A percentile compares a stretch with the other conserved stretches of the same genome.
Evolutionary conservation across 2,797 vertebrate species (phyloP).

Genomic region (Trematomus bernacchii): DNA sequence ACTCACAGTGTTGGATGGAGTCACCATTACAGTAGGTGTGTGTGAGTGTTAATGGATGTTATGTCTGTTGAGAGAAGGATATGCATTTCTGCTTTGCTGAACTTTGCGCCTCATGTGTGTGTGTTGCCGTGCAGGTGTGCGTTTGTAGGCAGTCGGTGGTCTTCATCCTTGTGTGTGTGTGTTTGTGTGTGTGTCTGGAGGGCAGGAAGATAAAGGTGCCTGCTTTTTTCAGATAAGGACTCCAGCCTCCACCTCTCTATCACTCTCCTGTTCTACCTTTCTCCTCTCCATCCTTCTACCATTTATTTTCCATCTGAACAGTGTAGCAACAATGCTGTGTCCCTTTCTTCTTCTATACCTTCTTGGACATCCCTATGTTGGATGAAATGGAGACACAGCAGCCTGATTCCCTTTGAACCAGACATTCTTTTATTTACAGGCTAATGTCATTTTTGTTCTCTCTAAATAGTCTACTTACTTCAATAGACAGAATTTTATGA

Average conservation of each 20-base stretch:
- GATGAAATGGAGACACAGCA: constrained; percentile 19
- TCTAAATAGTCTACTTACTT: no score
- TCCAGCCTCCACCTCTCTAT: constrained; percentile 77
- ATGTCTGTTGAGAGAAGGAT: constrained; percentile 35
- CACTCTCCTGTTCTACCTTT: constrained; percentile 60
- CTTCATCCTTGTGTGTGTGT: constrained; percentile 34
- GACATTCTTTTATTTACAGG: not conserved
- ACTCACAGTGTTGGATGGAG: constrained; percentile 28
- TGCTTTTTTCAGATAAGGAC: constrained; percentile 85
- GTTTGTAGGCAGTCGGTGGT: constrained; percentile 46
- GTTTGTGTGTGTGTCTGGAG: constrained; percentile 71
- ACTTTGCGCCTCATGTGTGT: constrained; percentile 14
- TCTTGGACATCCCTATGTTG: not conserved
- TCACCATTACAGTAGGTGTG: not conserved
- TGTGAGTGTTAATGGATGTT: constrained; percentile 11
- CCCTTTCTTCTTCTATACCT: constrained; percentile 26
- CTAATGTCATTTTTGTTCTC: not conserved
- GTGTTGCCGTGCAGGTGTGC: not conserved
- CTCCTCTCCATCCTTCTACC: constrained; percentile 62
- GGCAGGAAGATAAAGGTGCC: constrained; percentile 79
- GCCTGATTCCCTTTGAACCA: not conserved
- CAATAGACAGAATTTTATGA: no score
- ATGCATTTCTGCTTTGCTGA: constrained; percentile 9
- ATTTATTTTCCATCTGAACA: constrained; percentile 43
- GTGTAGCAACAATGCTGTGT: constrained; percentile 23